A percentile compares a stretch with the other conserved stretches of the same genome.
Conservation (phyloP, 2,113 vertebrate species). For the Malurus elegans region DNA sequence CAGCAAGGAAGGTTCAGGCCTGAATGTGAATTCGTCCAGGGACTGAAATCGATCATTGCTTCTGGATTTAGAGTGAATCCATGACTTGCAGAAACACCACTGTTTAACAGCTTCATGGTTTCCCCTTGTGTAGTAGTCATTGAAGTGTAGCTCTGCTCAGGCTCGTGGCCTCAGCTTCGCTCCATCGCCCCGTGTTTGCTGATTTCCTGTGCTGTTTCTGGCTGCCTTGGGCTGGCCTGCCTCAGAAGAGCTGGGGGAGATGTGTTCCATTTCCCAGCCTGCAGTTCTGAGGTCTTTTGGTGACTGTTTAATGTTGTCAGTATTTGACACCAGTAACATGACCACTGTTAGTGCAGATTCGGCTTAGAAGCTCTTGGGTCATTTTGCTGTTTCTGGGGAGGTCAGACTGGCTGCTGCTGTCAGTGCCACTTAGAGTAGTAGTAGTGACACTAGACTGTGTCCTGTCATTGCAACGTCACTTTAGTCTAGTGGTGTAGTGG, state of each 20-base stretch:
- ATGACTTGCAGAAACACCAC: not conserved
- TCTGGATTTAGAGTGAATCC: not conserved
- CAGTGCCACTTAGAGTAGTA: too few relatives aligned
- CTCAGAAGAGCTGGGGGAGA: not conserved
- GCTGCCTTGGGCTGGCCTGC: not conserved
- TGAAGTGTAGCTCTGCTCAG: not conserved
- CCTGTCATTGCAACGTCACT: not conserved
- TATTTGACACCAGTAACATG: not conserved
- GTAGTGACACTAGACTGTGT: not conserved
- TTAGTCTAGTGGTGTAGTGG: not conserved
- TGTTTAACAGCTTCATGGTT: not conserved
- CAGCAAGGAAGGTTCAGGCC: not conserved
- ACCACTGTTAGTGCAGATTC: not conserved
- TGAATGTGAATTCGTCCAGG: not conserved
- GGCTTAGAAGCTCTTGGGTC: not conserved
- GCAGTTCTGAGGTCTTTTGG: fast-evolving
- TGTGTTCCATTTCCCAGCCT: not conserved
- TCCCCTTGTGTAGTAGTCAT: not conserved
- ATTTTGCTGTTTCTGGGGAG: fast-evolving
- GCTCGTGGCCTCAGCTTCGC: fast-evolving
- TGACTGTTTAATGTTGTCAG: not conserved
- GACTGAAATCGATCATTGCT: not conserved
- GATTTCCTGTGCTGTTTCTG: not conserved
- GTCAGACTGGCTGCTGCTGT: not conserved
- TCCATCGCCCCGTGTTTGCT: fast-evolving